Evolutionary conservation across 2,888 invertebrate genomes (phyloP).

Genomic region (Cephus nigrinus): DNA sequence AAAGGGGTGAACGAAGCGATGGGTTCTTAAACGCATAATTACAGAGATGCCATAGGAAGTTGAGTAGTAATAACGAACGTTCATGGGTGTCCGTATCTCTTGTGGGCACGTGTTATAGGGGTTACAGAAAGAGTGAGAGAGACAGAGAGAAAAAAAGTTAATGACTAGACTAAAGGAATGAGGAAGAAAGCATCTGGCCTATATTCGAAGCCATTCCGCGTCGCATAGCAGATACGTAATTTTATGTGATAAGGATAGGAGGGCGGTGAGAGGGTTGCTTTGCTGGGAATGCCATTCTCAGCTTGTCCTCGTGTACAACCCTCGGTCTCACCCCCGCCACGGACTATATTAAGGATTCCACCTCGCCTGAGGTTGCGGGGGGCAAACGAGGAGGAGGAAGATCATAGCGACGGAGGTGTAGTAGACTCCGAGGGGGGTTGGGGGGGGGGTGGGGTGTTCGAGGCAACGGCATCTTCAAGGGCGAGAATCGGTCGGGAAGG

Average conservation of each 20-base stretch:
- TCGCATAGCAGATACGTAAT: conserved; percentile 30
- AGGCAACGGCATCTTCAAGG: conserved; percentile 6
- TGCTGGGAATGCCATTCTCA: conserved; percentile 40
- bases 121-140: background rate
- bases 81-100: background rate
- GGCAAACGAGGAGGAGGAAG: conserved; percentile 15
- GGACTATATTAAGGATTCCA: conserved; percentile 61
- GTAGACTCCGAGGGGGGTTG: background rate
- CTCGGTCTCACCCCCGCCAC: conserved; percentile 11
- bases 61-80: background rate
- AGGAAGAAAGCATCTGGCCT: conserved; percentile 3
- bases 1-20: background rate
- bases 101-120: background rate
- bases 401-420: conserved; percentile 18
- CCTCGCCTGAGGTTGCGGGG: conserved; percentile 8
- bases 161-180: background rate
- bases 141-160: background rate
- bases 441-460: conserved; percentile 17
- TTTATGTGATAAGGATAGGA: conserved; percentile 21
- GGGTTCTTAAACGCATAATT: background rate
- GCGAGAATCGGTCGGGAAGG: conserved; percentile 17
- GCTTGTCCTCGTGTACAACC: conserved; percentile 17
- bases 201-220: background rate
- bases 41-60: background rate
- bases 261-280: background rate